Evolutionary conservation across 2,888 invertebrate genomes (phyloP), one percentile per base, ranked within the genome.

Genomic region (Eristalinus aeneus): DNA sequence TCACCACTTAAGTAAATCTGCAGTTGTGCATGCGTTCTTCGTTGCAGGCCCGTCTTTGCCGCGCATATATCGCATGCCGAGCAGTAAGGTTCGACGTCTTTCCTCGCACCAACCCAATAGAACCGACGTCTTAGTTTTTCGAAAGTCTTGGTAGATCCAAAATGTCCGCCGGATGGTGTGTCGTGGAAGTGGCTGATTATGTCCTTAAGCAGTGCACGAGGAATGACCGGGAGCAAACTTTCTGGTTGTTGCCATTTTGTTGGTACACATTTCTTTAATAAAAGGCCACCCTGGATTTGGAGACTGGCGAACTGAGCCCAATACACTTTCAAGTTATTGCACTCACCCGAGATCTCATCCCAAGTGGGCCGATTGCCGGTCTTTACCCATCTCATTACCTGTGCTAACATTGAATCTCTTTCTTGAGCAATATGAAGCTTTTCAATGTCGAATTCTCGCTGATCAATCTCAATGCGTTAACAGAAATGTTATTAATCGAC

Each of bases 1-100:
- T 46, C 69, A 12, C 65, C 71, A n/a, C 67, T 54, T 53, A 56
- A 32, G 22, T 34, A 68, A 54, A 68, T 32, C 12, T 67, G 67
- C 31, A 67, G 32, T 31, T 53, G 1, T 12, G 31, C 67, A 32
- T 54, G 65, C 20, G 64, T 64, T 39, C 23, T 36, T 23, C 22
- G 36, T 11, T 64, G 64, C 58, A 12, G 46, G 9, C 46, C 46
- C 46, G 8, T 3, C 46, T 46, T 46, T n/a, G n/a, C n/a, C n/a
- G n/a, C n/a, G n/a, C n/a, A n/a, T n/a, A n/a, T n/a, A n/a, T n/a
- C n/a, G n/a, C 46, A 46, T 46, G 46, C 46, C 3, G 46, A 2
- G 12, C 46, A 58, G 27, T 58, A 58, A 11, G 9, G 58, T 58
- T 58, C 58, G 22, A 58, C 58, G n/a, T 58, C 27, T 58, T 27